Evolutionary conservation across 1,140 invertebrate species (phyloP).

Genomic region (Nasonia longicornis): DNA sequence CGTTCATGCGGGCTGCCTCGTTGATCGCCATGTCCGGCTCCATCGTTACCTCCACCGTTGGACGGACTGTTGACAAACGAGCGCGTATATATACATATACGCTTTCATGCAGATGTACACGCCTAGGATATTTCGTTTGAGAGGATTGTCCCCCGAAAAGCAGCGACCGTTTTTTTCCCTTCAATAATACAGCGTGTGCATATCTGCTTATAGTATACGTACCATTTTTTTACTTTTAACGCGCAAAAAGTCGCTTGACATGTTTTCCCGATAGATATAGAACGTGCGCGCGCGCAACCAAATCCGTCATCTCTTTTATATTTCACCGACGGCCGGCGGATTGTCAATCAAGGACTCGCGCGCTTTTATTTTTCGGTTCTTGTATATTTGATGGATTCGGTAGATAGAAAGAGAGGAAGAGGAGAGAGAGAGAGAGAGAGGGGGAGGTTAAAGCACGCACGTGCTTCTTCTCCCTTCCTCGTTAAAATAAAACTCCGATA

Average conservation of each 20-base stretch:
- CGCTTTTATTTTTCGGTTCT: background rate
- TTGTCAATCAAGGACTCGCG: background rate
- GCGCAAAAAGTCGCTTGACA: background rate
- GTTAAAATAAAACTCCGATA: background rate
- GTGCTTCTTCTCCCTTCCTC: background rate
- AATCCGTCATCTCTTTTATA: conserved; percentile 3
- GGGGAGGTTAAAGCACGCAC: background rate
- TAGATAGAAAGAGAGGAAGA: too few species aligned
- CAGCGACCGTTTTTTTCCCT: background rate
- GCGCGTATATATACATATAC: too few species aligned
- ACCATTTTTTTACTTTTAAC: background rate
- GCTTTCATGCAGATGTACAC: background rate
- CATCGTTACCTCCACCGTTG: conserved; percentile 82
- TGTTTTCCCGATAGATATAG: background rate
- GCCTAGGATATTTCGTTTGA: too few species aligned
- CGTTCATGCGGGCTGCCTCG: conserved; percentile 83
- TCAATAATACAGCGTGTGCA: background rate
- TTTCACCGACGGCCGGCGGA: background rate
- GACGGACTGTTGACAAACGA: conserved; percentile 74
- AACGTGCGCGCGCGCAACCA: background rate
- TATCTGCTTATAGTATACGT: background rate
- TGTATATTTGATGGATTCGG: background rate
- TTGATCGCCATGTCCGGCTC: conserved; percentile 80
- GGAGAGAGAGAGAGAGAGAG: too few species aligned
- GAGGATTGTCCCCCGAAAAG: background rate